phyloP scores from a whole-genome alignment of 2,797 vertebrate genomes.

The Pipistrellus pipistrellus region DNA sequence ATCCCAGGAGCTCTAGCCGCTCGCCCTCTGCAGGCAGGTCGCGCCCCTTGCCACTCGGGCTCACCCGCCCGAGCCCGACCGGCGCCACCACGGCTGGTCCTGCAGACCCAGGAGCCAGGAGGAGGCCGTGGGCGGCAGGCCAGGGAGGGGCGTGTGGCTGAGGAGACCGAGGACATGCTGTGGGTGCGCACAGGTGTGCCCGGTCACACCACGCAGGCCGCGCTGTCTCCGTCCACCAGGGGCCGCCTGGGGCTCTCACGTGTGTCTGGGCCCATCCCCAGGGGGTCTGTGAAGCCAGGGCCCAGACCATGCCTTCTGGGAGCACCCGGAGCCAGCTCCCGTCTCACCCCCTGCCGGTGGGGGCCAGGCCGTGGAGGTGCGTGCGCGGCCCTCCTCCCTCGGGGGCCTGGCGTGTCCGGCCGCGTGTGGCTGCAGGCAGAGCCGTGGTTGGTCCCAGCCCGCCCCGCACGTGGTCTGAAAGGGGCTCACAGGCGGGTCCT shows the following conservation, averaged over 20 bases:
- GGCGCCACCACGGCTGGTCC: slow-evolving; percentile 31
- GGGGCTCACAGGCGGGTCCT: background rate
- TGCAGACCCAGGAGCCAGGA: background rate
- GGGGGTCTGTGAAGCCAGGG: background rate
- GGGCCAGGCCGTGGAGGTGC: background rate
- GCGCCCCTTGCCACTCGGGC: slow-evolving; percentile 68
- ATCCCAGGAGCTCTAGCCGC: slow-evolving; percentile 95
- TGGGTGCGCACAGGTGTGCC: background rate
- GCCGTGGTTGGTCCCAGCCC: background rate
- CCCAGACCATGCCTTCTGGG: background rate
- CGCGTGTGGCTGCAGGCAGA: background rate
- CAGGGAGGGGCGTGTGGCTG: background rate
- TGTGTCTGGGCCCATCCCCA: background rate
- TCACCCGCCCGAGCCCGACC: background rate
- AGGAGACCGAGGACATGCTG: background rate
- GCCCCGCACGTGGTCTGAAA: background rate
- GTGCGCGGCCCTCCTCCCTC: background rate
- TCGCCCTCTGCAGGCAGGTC: slow-evolving; percentile 94
- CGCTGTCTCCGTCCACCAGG: background rate
- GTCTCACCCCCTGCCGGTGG: background rate
- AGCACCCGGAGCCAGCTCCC: background rate
- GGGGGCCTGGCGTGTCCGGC: background rate
- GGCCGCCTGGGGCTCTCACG: background rate
- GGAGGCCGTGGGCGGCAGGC: background rate
- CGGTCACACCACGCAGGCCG: no score